A percentile compares a stretch with the other conserved stretches of the same genome.
These are phyloP conservation scores for Dilophus febrilis DNA, from an alignment of 2,888 invertebrate genomes.

Conservation along the genomic window DNA sequence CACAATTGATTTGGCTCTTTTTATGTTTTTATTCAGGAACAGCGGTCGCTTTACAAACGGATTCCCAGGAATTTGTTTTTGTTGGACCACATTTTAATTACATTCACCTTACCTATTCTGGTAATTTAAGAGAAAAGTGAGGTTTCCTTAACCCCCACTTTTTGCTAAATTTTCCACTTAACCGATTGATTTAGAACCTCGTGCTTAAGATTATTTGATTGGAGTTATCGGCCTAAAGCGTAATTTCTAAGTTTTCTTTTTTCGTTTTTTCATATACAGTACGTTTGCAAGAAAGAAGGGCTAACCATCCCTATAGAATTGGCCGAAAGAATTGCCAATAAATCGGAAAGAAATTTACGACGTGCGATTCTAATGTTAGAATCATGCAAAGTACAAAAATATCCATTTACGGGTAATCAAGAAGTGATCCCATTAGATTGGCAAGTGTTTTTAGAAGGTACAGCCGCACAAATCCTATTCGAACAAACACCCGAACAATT, in stretches of 20 bases:
- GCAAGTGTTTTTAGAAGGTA: conserved; percentile 74
- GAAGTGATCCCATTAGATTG: conserved; percentile 81
- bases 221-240: too few relatives aligned
- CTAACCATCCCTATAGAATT: conserved; percentile 58
- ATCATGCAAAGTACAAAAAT: conserved; percentile 81
- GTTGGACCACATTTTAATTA: not conserved
- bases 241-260: conserved; percentile 13
- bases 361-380: conserved; percentile 87
- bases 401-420: conserved; percentile 66
- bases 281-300: conserved; percentile 71
- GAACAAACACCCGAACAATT: conserved; percentile 78
- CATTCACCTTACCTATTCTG: too few relatives aligned
- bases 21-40: too few relatives aligned
- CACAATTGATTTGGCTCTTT: too few relatives aligned
- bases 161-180: too few relatives aligned
- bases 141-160: not conserved
- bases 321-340: conserved; percentile 56
- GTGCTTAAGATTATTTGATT: too few relatives aligned
- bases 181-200: too few relatives aligned
- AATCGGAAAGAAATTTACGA: conserved; percentile 75
- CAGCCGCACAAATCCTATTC: conserved; percentile 66
- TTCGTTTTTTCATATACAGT: conserved; percentile 28
- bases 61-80: not conserved
- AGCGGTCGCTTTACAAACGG: not conserved
- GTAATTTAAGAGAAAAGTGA: too few relatives aligned